These are phyloP conservation scores for Toxotes chatareus DNA, from an alignment of 2,113 vertebrate species.

Conservation along the genomic window DNA sequence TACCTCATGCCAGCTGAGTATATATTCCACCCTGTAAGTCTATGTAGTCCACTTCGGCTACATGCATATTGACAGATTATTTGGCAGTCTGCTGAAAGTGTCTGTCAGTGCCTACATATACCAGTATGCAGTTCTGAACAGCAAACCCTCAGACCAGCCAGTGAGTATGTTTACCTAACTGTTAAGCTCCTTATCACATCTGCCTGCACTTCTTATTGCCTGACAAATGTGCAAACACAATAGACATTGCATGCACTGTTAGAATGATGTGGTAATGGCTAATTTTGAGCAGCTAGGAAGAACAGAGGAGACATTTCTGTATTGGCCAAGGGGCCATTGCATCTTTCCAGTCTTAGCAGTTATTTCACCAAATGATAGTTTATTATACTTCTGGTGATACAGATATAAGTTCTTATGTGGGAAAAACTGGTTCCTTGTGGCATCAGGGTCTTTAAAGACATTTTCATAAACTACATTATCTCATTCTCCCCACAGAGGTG, in stretches of 20 bases:
- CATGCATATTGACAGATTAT: not conserved
- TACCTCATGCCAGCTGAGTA: not conserved
- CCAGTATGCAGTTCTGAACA: not conserved
- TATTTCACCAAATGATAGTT: slow-evolving; percentile 2
- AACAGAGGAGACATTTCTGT: not conserved
- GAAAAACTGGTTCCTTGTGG: not conserved
- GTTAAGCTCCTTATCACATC: slow-evolving; percentile 41
- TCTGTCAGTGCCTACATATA: not conserved
- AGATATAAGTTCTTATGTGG: slow-evolving; percentile 4
- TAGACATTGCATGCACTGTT: not conserved
- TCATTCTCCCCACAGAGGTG: not conserved
- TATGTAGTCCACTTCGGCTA: not conserved
- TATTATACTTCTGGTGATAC: not conserved
- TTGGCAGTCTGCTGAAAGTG: not conserved
- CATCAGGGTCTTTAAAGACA: not conserved
- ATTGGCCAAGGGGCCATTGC: not conserved
- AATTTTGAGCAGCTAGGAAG: slow-evolving; percentile 11
- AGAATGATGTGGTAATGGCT: not conserved
- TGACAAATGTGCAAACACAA: slow-evolving; percentile 3
- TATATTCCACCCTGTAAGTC: not conserved
- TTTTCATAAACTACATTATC: slow-evolving; percentile 22
- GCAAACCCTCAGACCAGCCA: not conserved
- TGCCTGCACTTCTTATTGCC: slow-evolving; percentile 18
- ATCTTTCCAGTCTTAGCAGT: slow-evolving; percentile 1
- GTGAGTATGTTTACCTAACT: slow-evolving; percentile 7